Evolutionary conservation across 2,888 invertebrate species (phyloP), one percentile per base, ranked within the genome.

Genomic region (Tetanocera ferruginea): DNA sequence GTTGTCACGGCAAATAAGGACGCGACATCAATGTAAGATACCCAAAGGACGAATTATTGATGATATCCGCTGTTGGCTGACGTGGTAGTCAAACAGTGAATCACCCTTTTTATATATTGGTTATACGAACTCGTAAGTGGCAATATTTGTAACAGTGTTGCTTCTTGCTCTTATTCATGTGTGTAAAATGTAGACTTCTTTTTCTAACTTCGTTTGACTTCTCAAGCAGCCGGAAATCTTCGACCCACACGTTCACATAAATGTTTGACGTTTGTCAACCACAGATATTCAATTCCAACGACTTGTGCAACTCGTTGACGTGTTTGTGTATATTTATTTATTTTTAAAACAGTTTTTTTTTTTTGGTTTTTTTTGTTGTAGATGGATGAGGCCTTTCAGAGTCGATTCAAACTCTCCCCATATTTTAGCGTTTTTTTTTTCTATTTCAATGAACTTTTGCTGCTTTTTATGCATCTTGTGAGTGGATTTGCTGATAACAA

Each of bases 1-100:
- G 73, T 74, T 74, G 73, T 74, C 73, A 74, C 73, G 62, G 62
- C 62, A 43, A 74, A 74, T 74, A 74, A 62, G 60, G 28, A 43
- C 19, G 11, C 64, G 17, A 2, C 71, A 51, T 43, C 14, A 43
- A 43, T 43, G 43, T 43, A 2, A 70, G 34, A 31, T 19, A 31
- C 55, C 52, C 71, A 55, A 37, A 71, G 71, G 71, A 52, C 52
- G 55, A 34, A 71, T 52, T 55, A 69, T n/a, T 34, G n/a, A 64
- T 34, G n/a, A 64, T 43, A 43, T 43, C 43, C 14, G 43, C 43
- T 43, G 43, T 43, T 43, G 43, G 43, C 43, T 43, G 43, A 43
- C 43, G 43, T 19, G 55, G 8, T 52, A 17, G 52, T 17, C 19
- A 17, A 19, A 52, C 52, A 19, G 37, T 67, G 67, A 25, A 19